Evolutionary conservation across 2,888 invertebrate species (phyloP), one percentile per base, ranked within the genome.

Genomic region (Boloria selene): DNA sequence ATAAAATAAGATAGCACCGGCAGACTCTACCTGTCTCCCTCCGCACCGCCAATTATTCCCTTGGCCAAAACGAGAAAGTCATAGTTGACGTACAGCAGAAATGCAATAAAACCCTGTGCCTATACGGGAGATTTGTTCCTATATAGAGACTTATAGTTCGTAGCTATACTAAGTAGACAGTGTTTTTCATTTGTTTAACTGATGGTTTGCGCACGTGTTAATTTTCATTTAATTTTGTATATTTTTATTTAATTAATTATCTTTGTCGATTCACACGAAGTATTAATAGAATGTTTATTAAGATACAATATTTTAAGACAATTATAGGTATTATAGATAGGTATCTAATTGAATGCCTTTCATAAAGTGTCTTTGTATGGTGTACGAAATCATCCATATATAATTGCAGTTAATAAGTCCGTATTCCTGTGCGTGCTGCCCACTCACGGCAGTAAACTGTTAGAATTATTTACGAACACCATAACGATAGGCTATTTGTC

Each of bases 91-190:
- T 77, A 72, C 73, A 73, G 75, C 78, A 78, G 81, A 81, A 85
- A 84, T 86, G 86, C 87, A 88, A 87, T 88, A 86, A 88, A 86
- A 86, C 75, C 74, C 79, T 79, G 81, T 75, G 81, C 80, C 83
- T 84, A 83, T 82, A 78, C 74, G 77, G 77, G 79, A 86, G 82
- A 87, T 86, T 86, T 85, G 83, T 78, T 82, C 71, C 73, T 83
- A 84, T 84, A 84, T 77, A 79, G 72, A 71, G 70, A 70, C 70
- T 75, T 85, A 79, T 83, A 82, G 79, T 78, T 81, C 72, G 72
- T 74, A 74, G 77, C 78, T 79, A 76, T 75, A 73, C 68, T 75
- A 73, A 70, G 73, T 80, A 76, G 77, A 77, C 77, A 72, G 76
- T 77, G 78, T 78, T 79, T 82, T 83, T 83, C 85, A 84, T 86